Conservation (phyloP, 1,140 invertebrate genomes). For the Drosophila jambulina region DNA sequence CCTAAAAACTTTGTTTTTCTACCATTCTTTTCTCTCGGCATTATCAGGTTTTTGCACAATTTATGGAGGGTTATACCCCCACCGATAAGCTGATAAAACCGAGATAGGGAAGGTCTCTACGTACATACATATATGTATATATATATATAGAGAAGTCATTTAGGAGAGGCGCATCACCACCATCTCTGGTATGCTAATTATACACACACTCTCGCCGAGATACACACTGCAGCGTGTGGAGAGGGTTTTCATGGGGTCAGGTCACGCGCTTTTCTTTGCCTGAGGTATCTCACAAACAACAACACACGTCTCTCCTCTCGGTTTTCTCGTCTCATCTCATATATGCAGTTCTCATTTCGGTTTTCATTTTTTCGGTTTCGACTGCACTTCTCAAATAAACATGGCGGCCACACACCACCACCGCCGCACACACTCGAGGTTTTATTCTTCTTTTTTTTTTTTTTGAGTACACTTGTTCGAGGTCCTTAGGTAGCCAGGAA, state of each 20-base stretch:
- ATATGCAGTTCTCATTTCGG: slow-evolving; percentile 39
- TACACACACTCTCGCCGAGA: slow-evolving; percentile 27
- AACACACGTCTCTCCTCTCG: slow-evolving; percentile 14
- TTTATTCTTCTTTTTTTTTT: slow-evolving; percentile 13
- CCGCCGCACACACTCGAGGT: slow-evolving; percentile 20
- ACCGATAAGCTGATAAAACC: slow-evolving; percentile 21
- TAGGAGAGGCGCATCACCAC: background rate
- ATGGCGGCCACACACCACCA: slow-evolving; percentile 30
- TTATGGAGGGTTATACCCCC: background rate
- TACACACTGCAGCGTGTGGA: slow-evolving; percentile 21
- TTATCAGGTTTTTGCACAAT: slow-evolving; percentile 24
- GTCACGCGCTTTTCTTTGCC: slow-evolving; percentile 49
- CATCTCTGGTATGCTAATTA: slow-evolving; percentile 37
- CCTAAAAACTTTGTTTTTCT: slow-evolving; percentile 1
- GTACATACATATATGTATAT: background rate
- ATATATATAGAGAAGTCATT: background rate
- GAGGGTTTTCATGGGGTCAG: slow-evolving; percentile 36
- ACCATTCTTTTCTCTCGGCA: background rate
- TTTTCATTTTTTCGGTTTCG: slow-evolving; percentile 37
- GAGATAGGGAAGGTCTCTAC: background rate
- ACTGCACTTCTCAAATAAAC: slow-evolving; percentile 54
- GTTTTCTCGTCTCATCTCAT: slow-evolving; percentile 27
- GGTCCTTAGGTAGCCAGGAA: slow-evolving; percentile 34
- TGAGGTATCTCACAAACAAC: slow-evolving; percentile 6
- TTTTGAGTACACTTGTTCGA: slow-evolving; percentile 35